These are phyloP conservation scores for Isichthys henryi DNA, from an alignment of 2,113 vertebrate species.

Conservation along the genomic window DNA sequence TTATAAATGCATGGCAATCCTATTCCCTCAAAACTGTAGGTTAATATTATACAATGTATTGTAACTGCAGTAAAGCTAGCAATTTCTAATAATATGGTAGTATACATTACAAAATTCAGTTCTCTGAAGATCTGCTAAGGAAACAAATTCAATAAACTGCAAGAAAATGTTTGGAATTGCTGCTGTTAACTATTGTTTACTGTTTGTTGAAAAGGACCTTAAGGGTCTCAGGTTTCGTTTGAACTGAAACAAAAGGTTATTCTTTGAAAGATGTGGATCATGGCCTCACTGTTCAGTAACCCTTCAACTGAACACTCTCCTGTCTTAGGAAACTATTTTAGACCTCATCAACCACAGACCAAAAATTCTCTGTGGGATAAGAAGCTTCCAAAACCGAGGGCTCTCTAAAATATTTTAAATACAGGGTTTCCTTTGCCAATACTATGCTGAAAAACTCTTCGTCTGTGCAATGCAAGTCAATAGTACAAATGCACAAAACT, in stretches of 20 bases:
- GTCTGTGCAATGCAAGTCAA: conserved; percentile 15
- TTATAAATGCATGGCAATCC: neutral
- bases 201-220: neutral
- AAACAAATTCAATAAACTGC: neutral
- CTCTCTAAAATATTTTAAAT: conserved; percentile 58
- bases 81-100: neutral
- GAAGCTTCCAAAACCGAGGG: conserved; percentile 48
- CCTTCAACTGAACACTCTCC: neutral
- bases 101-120: neutral
- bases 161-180: neutral
- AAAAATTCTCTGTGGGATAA: conserved; percentile 35
- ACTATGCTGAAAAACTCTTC: conserved; percentile 49
- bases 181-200: neutral
- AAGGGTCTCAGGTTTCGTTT: neutral
- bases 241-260: conserved; percentile 2
- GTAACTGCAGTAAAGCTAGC: neutral
- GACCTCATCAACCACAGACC: conserved; percentile 48
- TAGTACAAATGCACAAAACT: conserved; percentile 1
- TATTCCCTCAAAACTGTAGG: neutral
- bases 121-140: neutral
- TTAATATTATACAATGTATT: neutral
- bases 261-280: neutral
- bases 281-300: neutral
- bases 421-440: conserved; percentile 40
- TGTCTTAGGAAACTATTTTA: conserved; percentile 30